phyloP scores from a whole-genome alignment of 2,797 vertebrate species.

The Sebastes dallii region DNA sequence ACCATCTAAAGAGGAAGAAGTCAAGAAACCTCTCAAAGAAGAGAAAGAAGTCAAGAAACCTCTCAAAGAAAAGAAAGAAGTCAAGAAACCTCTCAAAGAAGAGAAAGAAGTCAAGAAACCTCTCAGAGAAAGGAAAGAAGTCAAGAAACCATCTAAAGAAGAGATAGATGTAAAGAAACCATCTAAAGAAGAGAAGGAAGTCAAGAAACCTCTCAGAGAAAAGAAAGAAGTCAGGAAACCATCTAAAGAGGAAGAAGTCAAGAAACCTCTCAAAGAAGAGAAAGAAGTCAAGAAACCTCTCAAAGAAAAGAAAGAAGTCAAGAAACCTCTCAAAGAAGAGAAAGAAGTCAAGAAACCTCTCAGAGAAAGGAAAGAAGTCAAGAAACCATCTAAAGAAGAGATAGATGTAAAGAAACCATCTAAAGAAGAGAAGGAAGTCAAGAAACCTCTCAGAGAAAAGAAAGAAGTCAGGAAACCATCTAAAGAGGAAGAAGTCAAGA shows the following conservation, averaged over 20 bases:
- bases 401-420: neutral
- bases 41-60: neutral
- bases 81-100: neutral
- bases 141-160: neutral
- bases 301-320: neutral
- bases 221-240: neutral
- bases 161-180: neutral
- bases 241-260: accelerated
- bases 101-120: neutral
- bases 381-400: neutral
- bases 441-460: neutral
- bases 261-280: neutral
- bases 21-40: neutral
- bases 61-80: neutral
- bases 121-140: neutral
- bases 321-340: neutral
- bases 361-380: neutral
- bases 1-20: neutral
- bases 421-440: neutral
- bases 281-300: accelerated
- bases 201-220: neutral
- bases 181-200: constrained; percentile 25
- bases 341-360: neutral
- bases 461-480: neutral
- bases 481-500: neutral